Percentiles rank a stretch among this genome's conserved stretches.
phyloP scores from a whole-genome alignment of 92 coral and sea anemone species.

The Porites cylindrica region DNA sequence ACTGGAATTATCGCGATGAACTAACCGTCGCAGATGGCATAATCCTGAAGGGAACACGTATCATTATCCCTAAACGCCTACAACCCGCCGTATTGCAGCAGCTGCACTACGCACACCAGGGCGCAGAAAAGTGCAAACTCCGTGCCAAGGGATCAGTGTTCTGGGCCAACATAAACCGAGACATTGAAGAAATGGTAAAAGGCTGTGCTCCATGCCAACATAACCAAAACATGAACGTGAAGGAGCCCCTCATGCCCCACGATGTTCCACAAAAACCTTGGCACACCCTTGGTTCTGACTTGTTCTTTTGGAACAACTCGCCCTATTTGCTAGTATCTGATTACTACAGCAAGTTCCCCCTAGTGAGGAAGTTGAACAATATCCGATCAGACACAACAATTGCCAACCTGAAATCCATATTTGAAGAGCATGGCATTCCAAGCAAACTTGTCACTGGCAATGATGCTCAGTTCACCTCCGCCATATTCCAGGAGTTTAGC shows the following conservation, averaged over 20 bases:
- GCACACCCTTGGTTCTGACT: slow-evolving; percentile 68
- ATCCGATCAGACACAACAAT: slow-evolving; percentile 54
- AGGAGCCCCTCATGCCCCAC: slow-evolving; percentile 71
- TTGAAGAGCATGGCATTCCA: slow-evolving; percentile 79
- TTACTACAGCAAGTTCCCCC: slow-evolving; percentile 74
- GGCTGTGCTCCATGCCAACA: slow-evolving; percentile 70
- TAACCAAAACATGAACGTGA: slow-evolving; percentile 71
- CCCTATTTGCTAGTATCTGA: slow-evolving; percentile 58
- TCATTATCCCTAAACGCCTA: slow-evolving; percentile 56
- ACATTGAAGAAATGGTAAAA: slow-evolving; percentile 77
- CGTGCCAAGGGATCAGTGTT: slow-evolving; percentile 79
- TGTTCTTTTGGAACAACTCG: slow-evolving; percentile 76
- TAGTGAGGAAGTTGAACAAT: slow-evolving; percentile 59
- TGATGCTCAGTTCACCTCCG: slow-evolving; percentile 70
- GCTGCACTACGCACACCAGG: slow-evolving; percentile 81
- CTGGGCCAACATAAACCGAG: slow-evolving; percentile 71
- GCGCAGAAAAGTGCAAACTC: slow-evolving; percentile 82
- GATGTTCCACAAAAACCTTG: slow-evolving; percentile 77
- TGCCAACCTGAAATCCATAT: slow-evolving; percentile 69
- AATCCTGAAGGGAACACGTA: slow-evolving; percentile 70
- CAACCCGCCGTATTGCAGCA: slow-evolving; percentile 67
- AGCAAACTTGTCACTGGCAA: slow-evolving; percentile 69
- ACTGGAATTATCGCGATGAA: slow-evolving; percentile 72
- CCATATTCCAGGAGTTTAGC: slow-evolving; percentile 67
- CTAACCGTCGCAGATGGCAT: slow-evolving; percentile 68